Evolutionary conservation across 2,888 invertebrate genomes (phyloP).

Genomic region (Pristionchus arcanus): DNA sequence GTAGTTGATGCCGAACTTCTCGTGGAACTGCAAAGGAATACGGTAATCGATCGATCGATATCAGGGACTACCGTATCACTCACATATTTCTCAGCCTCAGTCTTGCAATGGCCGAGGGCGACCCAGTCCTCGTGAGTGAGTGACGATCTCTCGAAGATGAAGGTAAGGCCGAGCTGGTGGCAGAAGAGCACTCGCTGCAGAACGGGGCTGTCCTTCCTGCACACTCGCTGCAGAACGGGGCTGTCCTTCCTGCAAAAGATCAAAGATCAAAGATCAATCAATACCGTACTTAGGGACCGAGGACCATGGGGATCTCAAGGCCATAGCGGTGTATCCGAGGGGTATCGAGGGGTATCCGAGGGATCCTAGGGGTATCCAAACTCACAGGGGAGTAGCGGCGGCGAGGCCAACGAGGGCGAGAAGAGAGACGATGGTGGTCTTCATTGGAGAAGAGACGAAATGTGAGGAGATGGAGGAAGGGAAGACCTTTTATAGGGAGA

Average conservation of each 20-base stretch:
- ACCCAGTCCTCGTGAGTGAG: background rate
- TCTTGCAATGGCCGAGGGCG: background rate
- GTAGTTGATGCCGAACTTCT: constrained; percentile 2
- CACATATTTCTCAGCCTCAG: background rate
- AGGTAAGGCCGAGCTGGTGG: background rate
- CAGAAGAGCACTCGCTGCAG: background rate
- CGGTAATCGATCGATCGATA: background rate
- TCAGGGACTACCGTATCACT: background rate
- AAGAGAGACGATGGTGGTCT: background rate
- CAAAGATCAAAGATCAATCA: no score
- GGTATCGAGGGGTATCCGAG: background rate
- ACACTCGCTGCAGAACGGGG: background rate
- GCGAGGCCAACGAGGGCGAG: background rate
- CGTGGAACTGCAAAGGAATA: background rate
- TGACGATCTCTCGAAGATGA: background rate
- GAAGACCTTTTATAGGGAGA: background rate
- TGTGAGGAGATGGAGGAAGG: background rate
- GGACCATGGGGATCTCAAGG: no score
- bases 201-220: background rate
- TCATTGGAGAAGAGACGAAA: constrained; percentile 10
- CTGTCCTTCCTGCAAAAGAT: background rate
- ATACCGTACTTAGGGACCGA: background rate
- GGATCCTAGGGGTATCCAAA: background rate
- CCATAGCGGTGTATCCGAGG: background rate
- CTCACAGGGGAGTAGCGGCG: background rate